These are phyloP conservation scores for Epinephelus cyanopodus DNA, from an alignment of 2,113 vertebrate genomes.

Conservation along the genomic window DNA sequence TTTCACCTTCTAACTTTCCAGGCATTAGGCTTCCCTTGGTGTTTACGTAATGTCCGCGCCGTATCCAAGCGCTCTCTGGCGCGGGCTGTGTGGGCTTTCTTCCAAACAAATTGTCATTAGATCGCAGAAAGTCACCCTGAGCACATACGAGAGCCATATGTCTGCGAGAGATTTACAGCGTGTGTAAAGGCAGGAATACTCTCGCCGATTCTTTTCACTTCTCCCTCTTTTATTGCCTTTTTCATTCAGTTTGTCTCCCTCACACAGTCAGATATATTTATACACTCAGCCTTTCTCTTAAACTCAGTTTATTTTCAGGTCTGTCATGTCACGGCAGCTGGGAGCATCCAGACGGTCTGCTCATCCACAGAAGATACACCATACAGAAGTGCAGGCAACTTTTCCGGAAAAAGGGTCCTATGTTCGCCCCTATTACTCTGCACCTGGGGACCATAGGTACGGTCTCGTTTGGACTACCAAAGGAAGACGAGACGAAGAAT, in stretches of 20 bases:
- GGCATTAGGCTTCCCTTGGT: constrained; percentile 51
- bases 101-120: constrained; percentile 39
- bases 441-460: no score
- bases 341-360: not conserved
- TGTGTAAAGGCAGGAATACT: constrained; percentile 12
- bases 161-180: constrained; percentile 40
- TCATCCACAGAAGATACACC: no score
- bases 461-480: no score
- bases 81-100: not conserved
- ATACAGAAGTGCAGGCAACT: no score
- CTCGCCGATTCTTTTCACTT: constrained; percentile 1
- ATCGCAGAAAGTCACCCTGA: constrained; percentile 14
- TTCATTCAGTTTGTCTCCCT: not conserved
- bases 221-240: constrained; percentile 8
- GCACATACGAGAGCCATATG: constrained; percentile 65
- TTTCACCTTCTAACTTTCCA: constrained; percentile 53
- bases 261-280: constrained; percentile 6
- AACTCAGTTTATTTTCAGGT: constrained; percentile 12
- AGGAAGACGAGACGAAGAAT: no score
- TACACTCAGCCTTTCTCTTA: not conserved
- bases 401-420: no score
- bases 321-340: constrained; percentile 23
- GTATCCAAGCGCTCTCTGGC: constrained; percentile 25
- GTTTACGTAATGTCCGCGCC: constrained; percentile 57
- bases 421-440: no score